phyloP scores from a whole-genome alignment of 1,140 invertebrate species.

The Andricus grossulariae region DNA sequence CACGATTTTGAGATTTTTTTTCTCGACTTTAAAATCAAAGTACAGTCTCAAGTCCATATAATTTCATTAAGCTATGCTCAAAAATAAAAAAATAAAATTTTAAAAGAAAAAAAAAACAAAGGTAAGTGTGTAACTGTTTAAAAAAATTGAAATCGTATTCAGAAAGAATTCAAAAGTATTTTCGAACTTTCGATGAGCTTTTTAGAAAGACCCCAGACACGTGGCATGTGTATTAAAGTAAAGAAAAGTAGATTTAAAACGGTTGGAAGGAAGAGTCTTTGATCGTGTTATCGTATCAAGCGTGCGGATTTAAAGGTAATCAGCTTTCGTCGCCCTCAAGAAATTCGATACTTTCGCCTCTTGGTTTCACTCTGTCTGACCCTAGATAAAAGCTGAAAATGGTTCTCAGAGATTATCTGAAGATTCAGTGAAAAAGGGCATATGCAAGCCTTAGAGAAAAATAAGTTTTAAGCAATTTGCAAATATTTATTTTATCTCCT shows the following conservation, averaged over 20 bases:
- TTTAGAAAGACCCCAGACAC: neutral
- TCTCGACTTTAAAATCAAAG: too few species aligned
- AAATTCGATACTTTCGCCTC: constrained; percentile 57
- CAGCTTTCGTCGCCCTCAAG: constrained; percentile 37
- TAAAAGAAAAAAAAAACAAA: too few species aligned
- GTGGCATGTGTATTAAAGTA: constrained; percentile 51
- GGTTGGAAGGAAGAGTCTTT: constrained; percentile 54
- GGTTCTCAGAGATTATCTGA: neutral
- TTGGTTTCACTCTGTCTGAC: constrained; percentile 8
- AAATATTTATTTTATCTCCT: too few species aligned
- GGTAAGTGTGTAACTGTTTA: too few species aligned
- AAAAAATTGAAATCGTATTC: too few species aligned
- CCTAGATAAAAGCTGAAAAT: neutral
- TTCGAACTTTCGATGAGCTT: neutral
- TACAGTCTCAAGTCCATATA: too few species aligned
- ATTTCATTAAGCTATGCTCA: too few species aligned
- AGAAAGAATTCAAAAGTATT: too few species aligned
- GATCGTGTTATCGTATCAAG: constrained; percentile 62
- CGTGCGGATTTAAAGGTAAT: constrained; percentile 55
- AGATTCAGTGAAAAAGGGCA: neutral
- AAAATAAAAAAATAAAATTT: too few species aligned
- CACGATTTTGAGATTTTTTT: too few species aligned
- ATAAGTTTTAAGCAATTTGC: too few species aligned
- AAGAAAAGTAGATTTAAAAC: constrained; percentile 54
- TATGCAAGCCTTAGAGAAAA: neutral